phyloP scores from a whole-genome alignment of 1,140 invertebrate species.

The Platorchestia sp. region DNA sequence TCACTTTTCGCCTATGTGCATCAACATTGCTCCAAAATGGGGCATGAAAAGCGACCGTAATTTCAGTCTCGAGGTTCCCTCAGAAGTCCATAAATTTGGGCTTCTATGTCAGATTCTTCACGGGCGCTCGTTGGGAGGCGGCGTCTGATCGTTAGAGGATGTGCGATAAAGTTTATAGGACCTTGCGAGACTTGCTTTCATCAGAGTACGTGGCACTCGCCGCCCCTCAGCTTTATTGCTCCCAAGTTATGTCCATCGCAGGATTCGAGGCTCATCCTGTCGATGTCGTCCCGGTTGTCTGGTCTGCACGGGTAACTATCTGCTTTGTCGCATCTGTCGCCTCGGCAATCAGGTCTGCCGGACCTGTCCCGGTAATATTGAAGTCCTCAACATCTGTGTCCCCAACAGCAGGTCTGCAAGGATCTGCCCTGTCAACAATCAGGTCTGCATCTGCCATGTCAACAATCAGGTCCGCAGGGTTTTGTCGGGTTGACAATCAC shows the following conservation, averaged over 20 bases:
- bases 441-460: background rate
- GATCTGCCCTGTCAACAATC: too few species aligned
- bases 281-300: background rate
- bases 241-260: conserved; percentile 15
- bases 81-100: background rate
- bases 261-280: background rate
- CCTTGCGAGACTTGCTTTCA: background rate
- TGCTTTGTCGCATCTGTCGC: too few species aligned
- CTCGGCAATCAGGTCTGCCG: background rate
- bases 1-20: background rate
- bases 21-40: background rate
- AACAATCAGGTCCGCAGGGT: background rate
- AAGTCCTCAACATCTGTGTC: background rate
- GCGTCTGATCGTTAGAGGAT: background rate
- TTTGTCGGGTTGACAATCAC: background rate
- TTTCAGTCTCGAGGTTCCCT: background rate
- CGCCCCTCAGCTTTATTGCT: background rate
- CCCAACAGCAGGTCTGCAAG: background rate
- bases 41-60: background rate
- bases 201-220: conserved; percentile 37
- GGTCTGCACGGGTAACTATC: too few species aligned
- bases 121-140: background rate
- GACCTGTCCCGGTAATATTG: background rate
- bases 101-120: background rate
- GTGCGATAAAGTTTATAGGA: conserved; percentile 34